Base-by-base conservation (phyloP, 2,797 vertebrate species). In the Channa striata region DNA sequence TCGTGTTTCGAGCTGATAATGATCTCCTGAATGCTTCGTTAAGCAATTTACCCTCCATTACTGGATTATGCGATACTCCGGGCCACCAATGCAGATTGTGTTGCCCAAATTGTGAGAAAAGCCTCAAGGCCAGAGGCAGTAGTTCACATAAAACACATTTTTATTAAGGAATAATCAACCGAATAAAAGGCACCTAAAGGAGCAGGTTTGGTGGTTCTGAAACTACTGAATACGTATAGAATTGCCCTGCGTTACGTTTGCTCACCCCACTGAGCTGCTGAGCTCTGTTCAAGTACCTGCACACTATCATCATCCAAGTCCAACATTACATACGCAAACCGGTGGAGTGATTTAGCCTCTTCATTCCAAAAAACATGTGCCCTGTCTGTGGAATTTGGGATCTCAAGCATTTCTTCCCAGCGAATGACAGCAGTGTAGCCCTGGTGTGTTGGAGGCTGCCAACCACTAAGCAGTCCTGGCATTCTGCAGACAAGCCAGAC, bases 391-490 rank as follows among this genome's bases (percentile, higher is more conserved):
- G 85, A 87, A 88, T 93, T 87, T 79, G 86, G 86, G 83, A 89
- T 89, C 81, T 90, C 84, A 79, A 83, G 74, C 81, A 57, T 85
- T 78, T 87, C 82, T 86, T 89, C 83, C 69, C 64, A 52, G 72
- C 74, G 46, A 86, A 92, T 91, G 90, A 92, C 88, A 94, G 91
- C 86, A 83, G 77, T 80, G 84, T 91, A 89, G 85, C 89, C 87
- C 87, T 86, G 78, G 85, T 91, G 89, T 87, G 86, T 91, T 76
- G 69, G 81, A 85, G 86, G 85, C 88, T 91, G 92, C 90, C 92
- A 89, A 91, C 89, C 89, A 82, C 91, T 93, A 94, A 94, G 88
- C 88, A 86, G 87, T 82, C 88, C 83, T 93, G 89, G 90, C 92
- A 92, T 85, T 67, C 90, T 82, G 91, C 87, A 92, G 91, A 91